These are phyloP conservation scores for Ctena decussata DNA, from an alignment of 2,888 invertebrate genomes.

Conservation along the genomic window DNA sequence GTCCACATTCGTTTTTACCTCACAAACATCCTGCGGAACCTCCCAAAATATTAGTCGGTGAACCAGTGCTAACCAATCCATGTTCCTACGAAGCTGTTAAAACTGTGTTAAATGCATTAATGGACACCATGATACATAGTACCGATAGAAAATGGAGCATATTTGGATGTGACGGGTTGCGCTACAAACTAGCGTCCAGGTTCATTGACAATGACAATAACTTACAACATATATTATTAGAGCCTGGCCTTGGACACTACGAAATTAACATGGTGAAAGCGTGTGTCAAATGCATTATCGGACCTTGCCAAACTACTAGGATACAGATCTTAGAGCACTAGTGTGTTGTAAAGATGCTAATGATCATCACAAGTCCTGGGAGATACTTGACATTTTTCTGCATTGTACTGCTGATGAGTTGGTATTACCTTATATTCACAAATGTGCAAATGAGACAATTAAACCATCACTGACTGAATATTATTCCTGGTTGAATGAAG, in stretches of 20 bases:
- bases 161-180: slow-evolving; percentile 17
- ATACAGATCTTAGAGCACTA: not conserved
- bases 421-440: not conserved
- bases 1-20: not conserved
- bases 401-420: slow-evolving; percentile 3
- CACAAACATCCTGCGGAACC: not conserved
- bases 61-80: not conserved
- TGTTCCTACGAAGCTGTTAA: slow-evolving; percentile 17
- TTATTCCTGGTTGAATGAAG: not conserved
- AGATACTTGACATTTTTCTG: not conserved
- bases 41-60: not conserved
- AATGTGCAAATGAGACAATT: not conserved
- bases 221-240: not conserved
- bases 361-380: slow-evolving; percentile 23
- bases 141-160: not conserved
- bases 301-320: slow-evolving; percentile 19
- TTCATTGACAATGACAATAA: not conserved
- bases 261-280: slow-evolving; percentile 21
- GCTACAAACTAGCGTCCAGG: not conserved
- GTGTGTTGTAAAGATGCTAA: slow-evolving; percentile 9
- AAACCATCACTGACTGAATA: not conserved
- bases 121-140: not conserved
- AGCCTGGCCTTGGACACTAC: slow-evolving; percentile 23
- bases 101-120: not conserved
- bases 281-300: not conserved